Evolutionary conservation across 2,797 vertebrate species (phyloP).

Genomic region (Acrossocheilus fasciatus): DNA sequence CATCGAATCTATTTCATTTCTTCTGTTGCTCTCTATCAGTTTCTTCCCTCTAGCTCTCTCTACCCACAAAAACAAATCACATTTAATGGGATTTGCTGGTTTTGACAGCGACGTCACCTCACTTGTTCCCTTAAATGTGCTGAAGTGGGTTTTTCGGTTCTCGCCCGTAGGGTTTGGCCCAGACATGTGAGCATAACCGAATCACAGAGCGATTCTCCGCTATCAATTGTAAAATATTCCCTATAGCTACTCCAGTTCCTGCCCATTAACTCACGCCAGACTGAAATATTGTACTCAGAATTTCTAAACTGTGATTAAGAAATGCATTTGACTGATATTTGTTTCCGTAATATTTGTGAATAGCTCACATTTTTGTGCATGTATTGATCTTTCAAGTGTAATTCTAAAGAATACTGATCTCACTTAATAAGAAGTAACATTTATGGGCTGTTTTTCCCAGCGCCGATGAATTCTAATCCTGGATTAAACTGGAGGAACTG

Average conservation of each 20-base stretch:
- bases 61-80: slow-evolving; percentile 26
- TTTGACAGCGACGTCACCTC: slow-evolving; percentile 25
- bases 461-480: slow-evolving; percentile 7
- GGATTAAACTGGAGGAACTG: slow-evolving; percentile 1
- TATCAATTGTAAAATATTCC: slow-evolving; percentile 18
- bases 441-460: neutral
- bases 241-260: neutral
- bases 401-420: neutral
- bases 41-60: neutral
- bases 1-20: neutral
- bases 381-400: neutral
- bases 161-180: slow-evolving; percentile 18
- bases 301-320: slow-evolving; percentile 19
- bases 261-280: neutral
- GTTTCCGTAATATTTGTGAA: neutral
- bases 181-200: neutral
- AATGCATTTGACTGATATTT: neutral
- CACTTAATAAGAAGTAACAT: neutral
- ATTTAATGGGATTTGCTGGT: slow-evolving; percentile 20
- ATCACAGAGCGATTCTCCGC: neutral
- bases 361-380: neutral
- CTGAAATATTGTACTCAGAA: neutral
- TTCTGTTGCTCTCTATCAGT: slow-evolving; percentile 4
- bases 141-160: slow-evolving; percentile 14
- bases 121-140: slow-evolving; percentile 27